Base-by-base conservation (phyloP, 1,140 invertebrate genomes). In the Cydia splendana region DNA sequence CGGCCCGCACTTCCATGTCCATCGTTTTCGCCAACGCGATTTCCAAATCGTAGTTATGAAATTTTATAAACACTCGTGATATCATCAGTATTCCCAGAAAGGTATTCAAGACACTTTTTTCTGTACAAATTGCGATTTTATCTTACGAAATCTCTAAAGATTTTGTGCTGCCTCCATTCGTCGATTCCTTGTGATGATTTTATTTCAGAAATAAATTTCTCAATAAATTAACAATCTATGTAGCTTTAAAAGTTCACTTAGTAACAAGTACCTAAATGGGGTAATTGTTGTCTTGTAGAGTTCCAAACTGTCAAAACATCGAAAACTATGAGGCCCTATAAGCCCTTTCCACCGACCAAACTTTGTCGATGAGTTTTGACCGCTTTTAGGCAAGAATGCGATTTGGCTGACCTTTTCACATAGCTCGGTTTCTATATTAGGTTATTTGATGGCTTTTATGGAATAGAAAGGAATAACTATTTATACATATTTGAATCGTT, bases 1-100 rank as follows among this genome's bases (percentile, higher is more conserved):
- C 87, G 88, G 90, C 87, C 89, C 88, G 86, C 88, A 85, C 86
- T 24, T 88, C 81, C 87, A 85, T 84, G 85, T 83, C 83, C 82
- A 82, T 81, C 80, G 80, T 87, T 86, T 88, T 87, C 82, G 85
- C 83, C 81, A 87, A 88, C 76, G 75, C 65, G 77, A 80, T 80
- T 81, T 78, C 81, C 76, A 87, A 86, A 88, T 80, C 80, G 82
- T 84, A 10, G 20, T 62, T 57, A 85, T 82, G 80, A 79, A 82
- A 85, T 85, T 83, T 84, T 87, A 84, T 82, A 87, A 88, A 83
- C 83, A 85, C 84, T 84, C 57, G 2, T 62, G 5, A 57, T 15
- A 48, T 48, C n/a, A 57, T 18, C 53, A 7, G 53, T 57, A 57
- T n/a, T 57, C 53, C 53, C 15, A 57, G 12, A 18, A 57, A 57